A percentile compares a stretch with the other conserved stretches of the same genome.
Evolutionary conservation across 2,113 vertebrate genomes (phyloP).

Genomic region (Pandion haliaetus): DNA sequence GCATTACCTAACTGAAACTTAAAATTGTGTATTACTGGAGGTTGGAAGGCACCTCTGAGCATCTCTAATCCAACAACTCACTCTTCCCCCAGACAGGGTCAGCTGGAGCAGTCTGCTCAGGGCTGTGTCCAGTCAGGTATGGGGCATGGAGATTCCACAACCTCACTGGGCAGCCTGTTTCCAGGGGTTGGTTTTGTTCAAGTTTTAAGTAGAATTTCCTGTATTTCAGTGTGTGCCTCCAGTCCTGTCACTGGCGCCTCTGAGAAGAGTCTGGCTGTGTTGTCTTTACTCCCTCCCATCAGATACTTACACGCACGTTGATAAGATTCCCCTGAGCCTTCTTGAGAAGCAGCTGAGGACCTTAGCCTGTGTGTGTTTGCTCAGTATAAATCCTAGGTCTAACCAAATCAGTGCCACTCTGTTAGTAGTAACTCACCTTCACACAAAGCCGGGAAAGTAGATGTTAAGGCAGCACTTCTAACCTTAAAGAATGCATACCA

Average conservation of each 20-base stretch:
- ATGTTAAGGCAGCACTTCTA: background rate
- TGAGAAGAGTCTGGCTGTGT: background rate
- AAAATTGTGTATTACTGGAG: background rate
- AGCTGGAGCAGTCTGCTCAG: background rate
- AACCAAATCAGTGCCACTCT: background rate
- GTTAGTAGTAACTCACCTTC: background rate
- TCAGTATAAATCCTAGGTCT: background rate
- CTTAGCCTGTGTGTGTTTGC: background rate
- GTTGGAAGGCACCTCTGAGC: background rate
- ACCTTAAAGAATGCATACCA: background rate
- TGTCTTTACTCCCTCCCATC: background rate
- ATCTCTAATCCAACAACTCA: no score
- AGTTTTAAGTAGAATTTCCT: background rate
- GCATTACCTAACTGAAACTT: background rate
- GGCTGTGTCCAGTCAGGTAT: background rate
- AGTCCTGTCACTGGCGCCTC: background rate
- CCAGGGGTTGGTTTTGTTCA: background rate
- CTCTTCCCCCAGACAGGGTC: background rate
- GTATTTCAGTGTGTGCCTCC: background rate
- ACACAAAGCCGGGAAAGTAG: background rate
- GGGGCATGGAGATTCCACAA: background rate
- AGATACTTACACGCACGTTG: rapidly evolving
- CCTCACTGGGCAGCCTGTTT: background rate
- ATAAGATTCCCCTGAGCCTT: background rate
- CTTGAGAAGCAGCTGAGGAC: background rate